Evolutionary conservation across 1,140 invertebrate genomes (phyloP).

Genomic region (Drosophila kanapiae): DNA sequence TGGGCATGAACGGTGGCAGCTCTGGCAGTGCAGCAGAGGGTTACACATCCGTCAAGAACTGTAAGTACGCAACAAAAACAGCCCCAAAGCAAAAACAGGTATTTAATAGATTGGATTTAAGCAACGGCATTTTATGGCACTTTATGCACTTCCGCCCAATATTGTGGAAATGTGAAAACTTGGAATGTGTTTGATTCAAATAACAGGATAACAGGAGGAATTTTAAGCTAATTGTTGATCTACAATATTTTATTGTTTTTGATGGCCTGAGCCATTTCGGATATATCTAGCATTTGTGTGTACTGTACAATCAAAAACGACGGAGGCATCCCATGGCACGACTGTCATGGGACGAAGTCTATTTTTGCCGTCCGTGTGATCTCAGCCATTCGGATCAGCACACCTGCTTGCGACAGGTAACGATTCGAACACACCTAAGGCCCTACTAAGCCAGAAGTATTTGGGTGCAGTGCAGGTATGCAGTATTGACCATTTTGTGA

Average conservation of each 20-base stretch:
- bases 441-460: background rate
- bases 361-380: constrained; percentile 6
- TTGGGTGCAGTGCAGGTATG: constrained; percentile 60
- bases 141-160: background rate
- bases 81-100: background rate
- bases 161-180: background rate
- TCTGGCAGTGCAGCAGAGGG: constrained; percentile 78
- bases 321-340: constrained; percentile 27
- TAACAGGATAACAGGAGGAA: background rate
- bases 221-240: background rate
- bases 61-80: constrained; percentile 75
- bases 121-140: background rate
- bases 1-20: constrained; percentile 74
- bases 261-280: background rate
- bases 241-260: background rate
- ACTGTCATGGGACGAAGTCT: constrained; percentile 12
- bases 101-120: no score
- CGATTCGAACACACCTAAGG: background rate
- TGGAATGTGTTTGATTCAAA: background rate
- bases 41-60: constrained; percentile 85
- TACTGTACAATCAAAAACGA: constrained; percentile 25
- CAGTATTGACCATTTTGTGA: constrained; percentile 46
- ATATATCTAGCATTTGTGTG: background rate
- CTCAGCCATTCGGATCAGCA: constrained; percentile 6
- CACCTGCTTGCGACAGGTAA: constrained; percentile 6